phyloP scores from a whole-genome alignment of 1,140 invertebrate species.

The Oedothorax gibbosus region DNA sequence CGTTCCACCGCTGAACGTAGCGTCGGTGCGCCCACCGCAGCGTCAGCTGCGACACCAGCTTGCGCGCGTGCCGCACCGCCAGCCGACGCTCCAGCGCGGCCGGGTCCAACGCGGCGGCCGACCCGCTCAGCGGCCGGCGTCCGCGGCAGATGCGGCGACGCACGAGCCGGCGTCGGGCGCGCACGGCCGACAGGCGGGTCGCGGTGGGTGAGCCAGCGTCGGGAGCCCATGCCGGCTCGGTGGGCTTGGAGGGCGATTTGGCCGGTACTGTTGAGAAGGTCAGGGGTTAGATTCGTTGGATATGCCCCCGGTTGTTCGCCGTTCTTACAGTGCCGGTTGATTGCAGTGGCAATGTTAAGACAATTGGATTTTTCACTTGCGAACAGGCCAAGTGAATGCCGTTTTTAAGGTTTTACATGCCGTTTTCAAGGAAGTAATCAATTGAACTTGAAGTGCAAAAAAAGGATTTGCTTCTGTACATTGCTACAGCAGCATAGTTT shows the following conservation, averaged over 20 bases:
- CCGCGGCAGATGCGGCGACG: conserved; percentile 24
- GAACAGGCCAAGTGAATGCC: too few relatives aligned
- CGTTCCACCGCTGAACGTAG: conserved; percentile 43
- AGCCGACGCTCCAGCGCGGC: conserved; percentile 13
- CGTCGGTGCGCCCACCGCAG: conserved; percentile 49
- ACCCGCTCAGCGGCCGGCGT: conserved; percentile 5
- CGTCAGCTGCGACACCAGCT: conserved; percentile 42
- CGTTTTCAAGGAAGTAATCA: too few relatives aligned
- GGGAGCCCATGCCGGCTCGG: conserved; percentile 21
- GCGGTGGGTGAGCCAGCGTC: not conserved
- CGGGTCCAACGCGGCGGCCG: not conserved
- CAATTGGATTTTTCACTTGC: too few relatives aligned
- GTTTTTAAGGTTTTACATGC: too few relatives aligned
- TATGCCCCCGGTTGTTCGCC: too few relatives aligned
- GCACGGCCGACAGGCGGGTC: conserved; percentile 15
- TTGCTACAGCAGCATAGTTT: too few relatives aligned
- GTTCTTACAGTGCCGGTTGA: too few relatives aligned
- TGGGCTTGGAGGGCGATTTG: conserved; percentile 32
- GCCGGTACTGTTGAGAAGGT: not conserved
- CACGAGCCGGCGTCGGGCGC: conserved; percentile 5
- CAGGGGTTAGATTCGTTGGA: not conserved
- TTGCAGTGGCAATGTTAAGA: too few relatives aligned
- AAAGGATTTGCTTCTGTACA: too few relatives aligned
- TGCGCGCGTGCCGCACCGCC: conserved; percentile 31
- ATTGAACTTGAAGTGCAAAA: too few relatives aligned